Evolutionary conservation across 1,140 invertebrate genomes (phyloP).

Genomic region (Halictus rubicundus): DNA sequence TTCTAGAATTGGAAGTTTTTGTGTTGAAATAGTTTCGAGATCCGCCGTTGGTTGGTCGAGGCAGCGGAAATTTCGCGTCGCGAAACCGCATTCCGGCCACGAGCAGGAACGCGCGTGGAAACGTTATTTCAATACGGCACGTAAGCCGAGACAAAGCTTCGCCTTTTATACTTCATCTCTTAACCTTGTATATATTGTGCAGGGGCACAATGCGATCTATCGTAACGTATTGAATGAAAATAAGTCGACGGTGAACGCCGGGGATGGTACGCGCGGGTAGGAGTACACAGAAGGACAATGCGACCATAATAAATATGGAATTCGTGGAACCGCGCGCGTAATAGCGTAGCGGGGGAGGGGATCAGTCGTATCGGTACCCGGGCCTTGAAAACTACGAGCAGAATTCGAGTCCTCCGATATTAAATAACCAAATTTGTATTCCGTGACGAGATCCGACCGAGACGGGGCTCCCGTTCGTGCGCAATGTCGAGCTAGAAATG

Average conservation of each 20-base stretch:
- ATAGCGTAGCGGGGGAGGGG: conserved; percentile 35
- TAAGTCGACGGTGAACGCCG: conserved; percentile 36
- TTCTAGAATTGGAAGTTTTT: no score
- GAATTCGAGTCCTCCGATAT: conserved; percentile 55
- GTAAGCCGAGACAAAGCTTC: conserved; percentile 49
- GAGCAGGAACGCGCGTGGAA: conserved; percentile 6
- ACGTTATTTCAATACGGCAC: conserved; percentile 49
- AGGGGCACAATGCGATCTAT: conserved; percentile 51
- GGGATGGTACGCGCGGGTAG: background rate
- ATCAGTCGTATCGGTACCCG: conserved; percentile 51
- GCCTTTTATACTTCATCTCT: conserved; percentile 59
- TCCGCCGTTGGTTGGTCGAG: no score
- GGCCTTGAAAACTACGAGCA: conserved; percentile 31
- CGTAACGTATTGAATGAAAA: conserved; percentile 70
- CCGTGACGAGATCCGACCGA: conserved; percentile 38
- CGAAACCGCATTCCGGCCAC: conserved; percentile 31
- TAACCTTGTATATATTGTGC: conserved; percentile 36
- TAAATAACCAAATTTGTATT: conserved; percentile 63
- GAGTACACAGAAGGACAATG: conserved; percentile 60
- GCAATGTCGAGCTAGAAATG: background rate
- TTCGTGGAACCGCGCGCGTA: conserved; percentile 48
- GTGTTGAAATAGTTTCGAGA: no score
- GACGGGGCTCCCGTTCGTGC: background rate
- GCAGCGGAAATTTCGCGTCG: background rate
- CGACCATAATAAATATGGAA: conserved; percentile 73